Evolutionary conservation across 2,113 vertebrate genomes (phyloP).

Genomic region (Parus major): DNA sequence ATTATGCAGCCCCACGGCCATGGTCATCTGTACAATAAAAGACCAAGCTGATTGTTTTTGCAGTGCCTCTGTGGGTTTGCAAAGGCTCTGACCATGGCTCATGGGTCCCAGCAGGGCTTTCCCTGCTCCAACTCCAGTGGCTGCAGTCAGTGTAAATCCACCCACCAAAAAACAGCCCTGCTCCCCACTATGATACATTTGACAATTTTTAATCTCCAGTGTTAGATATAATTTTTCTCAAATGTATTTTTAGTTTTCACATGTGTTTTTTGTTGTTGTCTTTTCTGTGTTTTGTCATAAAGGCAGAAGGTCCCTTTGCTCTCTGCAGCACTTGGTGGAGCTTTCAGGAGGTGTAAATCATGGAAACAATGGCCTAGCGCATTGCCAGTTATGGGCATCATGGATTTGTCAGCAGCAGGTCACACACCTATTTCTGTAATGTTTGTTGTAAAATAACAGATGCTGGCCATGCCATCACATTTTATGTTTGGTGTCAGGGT

Average conservation of each 20-base stretch:
- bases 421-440: background rate
- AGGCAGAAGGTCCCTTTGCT: too few species aligned
- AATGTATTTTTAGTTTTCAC: background rate
- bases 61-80: background rate
- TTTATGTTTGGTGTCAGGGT: background rate
- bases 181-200: accelerated
- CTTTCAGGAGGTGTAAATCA: background rate
- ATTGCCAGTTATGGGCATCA: background rate
- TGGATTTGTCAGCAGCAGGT: background rate
- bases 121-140: accelerated
- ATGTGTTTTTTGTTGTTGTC: background rate
- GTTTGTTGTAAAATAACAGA: background rate
- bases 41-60: accelerated
- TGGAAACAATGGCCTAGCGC: background rate
- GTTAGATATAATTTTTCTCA: background rate
- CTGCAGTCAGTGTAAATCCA: background rate
- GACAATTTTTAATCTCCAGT: background rate
- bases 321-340: background rate
- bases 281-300: background rate
- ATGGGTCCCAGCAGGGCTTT: background rate
- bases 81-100: background rate
- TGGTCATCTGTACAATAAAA: background rate
- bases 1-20: background rate
- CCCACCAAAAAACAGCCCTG: background rate
- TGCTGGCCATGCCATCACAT: background rate